Base-by-base conservation (phyloP, 2,797 vertebrate genomes). In the Tarsius wallacei region DNA sequence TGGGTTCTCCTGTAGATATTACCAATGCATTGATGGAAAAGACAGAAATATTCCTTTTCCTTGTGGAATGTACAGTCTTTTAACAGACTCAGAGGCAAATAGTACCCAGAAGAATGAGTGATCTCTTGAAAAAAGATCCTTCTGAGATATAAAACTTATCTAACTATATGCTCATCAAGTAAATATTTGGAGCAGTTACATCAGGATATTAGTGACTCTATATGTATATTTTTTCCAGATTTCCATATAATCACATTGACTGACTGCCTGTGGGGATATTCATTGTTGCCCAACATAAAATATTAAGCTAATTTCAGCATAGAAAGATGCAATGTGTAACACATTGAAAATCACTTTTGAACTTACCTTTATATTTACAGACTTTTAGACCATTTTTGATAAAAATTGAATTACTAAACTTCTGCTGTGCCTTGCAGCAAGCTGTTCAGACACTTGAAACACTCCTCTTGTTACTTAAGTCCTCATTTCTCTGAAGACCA, bases 311-410 rank as follows among this genome's bases (percentile, higher is more conserved):
- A 97, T 98, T 98, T 96, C 76, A 87, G 88, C 87, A 76, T 13
- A 91, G 80, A 90, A 94, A 98, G 80, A 90, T 87, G 53, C 92
- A 90, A 96, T 90, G 90, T 36, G 0, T 76, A 96, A 61, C 61
- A 76, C 55, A 73, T 42, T 94, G 74, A 77, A 97, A 97, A 96
- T 90, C 68, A 80, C 64, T 97, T 93, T 87, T 97, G 95, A 98
- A 98, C 90, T 97, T 96, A 97, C 59, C 24, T 26, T 96, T 96
- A 93, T 97, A 96, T 97, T 98, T 97, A 98, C 78, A 96, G 93
- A 63, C 77, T 82, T 61, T 66, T 74, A 93, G 92, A 78, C 86
- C 87, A 89, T 76, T 97, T 98, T 93, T 98, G 95, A 97, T 94
- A 97, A 92, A 97, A 98, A 5, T 97, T 97, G 86, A 97, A 66